A percentile compares a stretch with the other conserved stretches of the same genome.
Evolutionary conservation across 2,797 vertebrate species (phyloP).

Genomic region (Chromis chromis): DNA sequence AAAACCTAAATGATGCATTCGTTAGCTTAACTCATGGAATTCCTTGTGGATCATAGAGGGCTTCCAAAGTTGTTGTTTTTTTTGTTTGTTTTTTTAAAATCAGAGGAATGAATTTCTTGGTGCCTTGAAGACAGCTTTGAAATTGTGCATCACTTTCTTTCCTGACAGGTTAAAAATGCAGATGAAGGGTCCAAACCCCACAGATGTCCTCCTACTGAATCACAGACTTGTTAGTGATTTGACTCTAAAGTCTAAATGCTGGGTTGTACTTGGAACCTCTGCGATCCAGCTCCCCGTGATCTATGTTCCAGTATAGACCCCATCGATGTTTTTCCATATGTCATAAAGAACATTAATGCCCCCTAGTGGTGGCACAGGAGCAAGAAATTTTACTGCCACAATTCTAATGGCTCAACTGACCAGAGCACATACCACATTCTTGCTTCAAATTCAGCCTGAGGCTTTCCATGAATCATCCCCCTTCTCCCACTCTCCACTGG

Average conservation of each 20-base stretch:
- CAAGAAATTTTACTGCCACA: not conserved
- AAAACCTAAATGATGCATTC: not conserved
- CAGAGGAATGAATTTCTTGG: not conserved
- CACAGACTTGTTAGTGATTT: not conserved
- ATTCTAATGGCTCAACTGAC: not conserved
- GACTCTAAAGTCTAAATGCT: not conserved
- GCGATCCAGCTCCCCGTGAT: not conserved
- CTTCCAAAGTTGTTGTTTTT: not conserved
- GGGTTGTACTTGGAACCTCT: not conserved
- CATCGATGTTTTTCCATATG: not conserved
- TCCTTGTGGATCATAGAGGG: not conserved
- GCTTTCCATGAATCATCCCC: not conserved
- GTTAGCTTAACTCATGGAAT: not conserved
- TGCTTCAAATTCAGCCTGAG: not conserved
- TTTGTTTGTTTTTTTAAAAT: conserved; percentile 2
- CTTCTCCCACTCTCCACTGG: not conserved
- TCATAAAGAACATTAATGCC: conserved; percentile 82
- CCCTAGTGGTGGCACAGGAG: conserved; percentile 83
- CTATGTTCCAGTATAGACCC: no score
- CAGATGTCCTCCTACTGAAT: not conserved
- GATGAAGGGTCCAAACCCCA: not conserved
- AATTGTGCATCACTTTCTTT: not conserved
- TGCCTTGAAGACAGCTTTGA: not conserved
- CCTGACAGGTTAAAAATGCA: not conserved
- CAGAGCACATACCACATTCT: not conserved